phyloP scores from a whole-genome alignment of 2,888 invertebrate species.

The Oasisia sp. region DNA sequence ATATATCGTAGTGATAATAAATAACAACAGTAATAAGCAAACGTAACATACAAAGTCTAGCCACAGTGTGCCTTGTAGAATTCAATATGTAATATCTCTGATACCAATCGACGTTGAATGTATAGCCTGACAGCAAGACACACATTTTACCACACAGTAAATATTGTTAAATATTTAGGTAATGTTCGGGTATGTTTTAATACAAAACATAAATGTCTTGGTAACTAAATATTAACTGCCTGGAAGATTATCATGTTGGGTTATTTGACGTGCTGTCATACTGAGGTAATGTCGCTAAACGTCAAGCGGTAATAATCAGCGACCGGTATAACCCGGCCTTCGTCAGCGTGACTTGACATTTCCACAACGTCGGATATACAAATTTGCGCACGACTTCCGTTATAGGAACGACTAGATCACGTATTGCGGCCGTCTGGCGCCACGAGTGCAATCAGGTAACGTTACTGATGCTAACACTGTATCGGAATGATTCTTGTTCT shows the following conservation, averaged over 20 bases:
- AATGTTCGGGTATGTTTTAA: not conserved
- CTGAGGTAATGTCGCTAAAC: not conserved
- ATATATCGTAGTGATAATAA: no score
- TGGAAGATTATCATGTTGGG: not conserved
- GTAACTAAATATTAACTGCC: not conserved
- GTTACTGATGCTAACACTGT: conserved; percentile 1
- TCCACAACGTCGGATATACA: not conserved
- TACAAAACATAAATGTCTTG: no score
- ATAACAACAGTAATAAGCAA: no score
- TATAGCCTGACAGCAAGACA: no score
- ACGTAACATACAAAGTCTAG: no score
- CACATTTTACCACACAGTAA: not conserved
- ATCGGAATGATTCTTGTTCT: not conserved
- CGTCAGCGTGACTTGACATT: not conserved
- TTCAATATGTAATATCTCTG: no score
- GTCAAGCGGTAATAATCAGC: no score
- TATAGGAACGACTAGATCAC: not conserved
- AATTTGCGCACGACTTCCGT: not conserved
- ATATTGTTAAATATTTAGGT: not conserved
- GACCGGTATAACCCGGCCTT: not conserved
- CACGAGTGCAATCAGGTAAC: not conserved
- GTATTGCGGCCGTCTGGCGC: not conserved
- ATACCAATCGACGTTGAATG: no score
- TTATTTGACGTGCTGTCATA: not conserved
- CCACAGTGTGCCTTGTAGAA: no score